Evolutionary conservation across 2,797 vertebrate species (phyloP).

Genomic region (Linurgus olivaceus): DNA sequence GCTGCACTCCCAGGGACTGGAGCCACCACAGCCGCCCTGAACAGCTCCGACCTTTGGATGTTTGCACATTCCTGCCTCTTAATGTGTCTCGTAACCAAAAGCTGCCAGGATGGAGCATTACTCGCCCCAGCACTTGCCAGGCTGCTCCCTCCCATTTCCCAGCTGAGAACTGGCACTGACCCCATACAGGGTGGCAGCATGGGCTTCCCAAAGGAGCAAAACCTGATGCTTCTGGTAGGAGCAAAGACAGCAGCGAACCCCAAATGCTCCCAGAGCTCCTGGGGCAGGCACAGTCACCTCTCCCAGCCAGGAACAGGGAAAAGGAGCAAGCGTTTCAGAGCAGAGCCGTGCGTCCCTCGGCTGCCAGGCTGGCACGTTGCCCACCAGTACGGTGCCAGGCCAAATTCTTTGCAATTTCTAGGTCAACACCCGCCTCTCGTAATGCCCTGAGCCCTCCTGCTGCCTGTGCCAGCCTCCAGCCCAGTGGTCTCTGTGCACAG

Average conservation of each 20-base stretch:
- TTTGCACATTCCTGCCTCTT: slow-evolving; percentile 80
- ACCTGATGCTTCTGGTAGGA: neutral
- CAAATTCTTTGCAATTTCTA: slow-evolving; percentile 50
- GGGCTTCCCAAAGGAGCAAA: neutral
- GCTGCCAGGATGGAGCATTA: slow-evolving; percentile 58
- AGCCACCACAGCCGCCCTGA: neutral
- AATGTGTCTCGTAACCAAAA: slow-evolving; percentile 77
- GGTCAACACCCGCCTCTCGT: neutral
- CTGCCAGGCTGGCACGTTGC: slow-evolving; percentile 2
- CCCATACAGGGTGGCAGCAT: rapidly evolving
- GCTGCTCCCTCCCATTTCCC: neutral
- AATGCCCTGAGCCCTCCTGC: neutral
- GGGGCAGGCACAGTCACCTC: neutral
- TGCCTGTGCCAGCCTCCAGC: neutral
- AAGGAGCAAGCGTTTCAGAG: rapidly evolving
- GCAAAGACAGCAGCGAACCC: rapidly evolving
- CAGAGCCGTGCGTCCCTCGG: rapidly evolving
- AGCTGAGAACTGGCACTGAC: neutral
- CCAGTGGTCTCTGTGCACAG: rapidly evolving
- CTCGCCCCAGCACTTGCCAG: slow-evolving; percentile 33
- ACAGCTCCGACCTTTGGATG: slow-evolving; percentile 50
- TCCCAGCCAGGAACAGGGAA: neutral
- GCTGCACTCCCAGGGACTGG: neutral
- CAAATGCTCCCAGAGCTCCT: neutral
- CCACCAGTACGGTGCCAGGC: rapidly evolving